phyloP scores from a whole-genome alignment of 1,140 invertebrate genomes.

The Lordiphosa clarofinis region DNA sequence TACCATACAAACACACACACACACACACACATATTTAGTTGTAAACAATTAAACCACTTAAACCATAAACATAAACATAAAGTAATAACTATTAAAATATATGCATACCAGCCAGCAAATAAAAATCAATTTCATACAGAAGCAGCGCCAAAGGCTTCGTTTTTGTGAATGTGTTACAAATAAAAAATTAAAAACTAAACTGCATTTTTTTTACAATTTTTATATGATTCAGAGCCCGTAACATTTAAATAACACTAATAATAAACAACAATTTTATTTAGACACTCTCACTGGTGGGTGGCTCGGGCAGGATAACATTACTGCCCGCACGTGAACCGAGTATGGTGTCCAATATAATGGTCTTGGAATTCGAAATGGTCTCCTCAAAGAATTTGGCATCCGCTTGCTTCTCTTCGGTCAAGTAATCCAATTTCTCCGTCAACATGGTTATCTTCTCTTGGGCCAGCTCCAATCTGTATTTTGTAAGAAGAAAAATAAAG shows the following conservation, averaged over 20 bases:
- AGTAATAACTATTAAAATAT: constrained; percentile 24
- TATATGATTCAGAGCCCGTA: background rate
- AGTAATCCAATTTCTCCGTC: constrained; percentile 53
- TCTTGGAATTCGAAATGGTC: constrained; percentile 58
- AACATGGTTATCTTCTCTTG: constrained; percentile 70
- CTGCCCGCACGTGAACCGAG: constrained; percentile 14
- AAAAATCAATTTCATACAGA: constrained; percentile 33
- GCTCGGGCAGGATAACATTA: background rate
- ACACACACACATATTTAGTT: constrained; percentile 27
- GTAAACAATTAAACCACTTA: constrained; percentile 13
- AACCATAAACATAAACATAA: constrained; percentile 3
- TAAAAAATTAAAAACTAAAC: constrained; percentile 46
- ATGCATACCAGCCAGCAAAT: constrained; percentile 24
- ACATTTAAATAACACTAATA: too few species aligned
- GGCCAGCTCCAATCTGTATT: constrained; percentile 59
- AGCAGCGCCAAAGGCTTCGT: constrained; percentile 71
- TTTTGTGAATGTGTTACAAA: constrained; percentile 71
- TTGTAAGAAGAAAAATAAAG: background rate
- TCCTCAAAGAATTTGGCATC: constrained; percentile 71
- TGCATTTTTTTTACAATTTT: constrained; percentile 4
- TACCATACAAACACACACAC: constrained; percentile 17
- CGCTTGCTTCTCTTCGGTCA: constrained; percentile 56
- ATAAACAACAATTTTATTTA: constrained; percentile 5
- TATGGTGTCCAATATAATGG: constrained; percentile 64
- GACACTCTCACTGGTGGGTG: constrained; percentile 10